Evolutionary conservation across 2,888 invertebrate genomes (phyloP).

Genomic region (Masnerella sp.): DNA sequence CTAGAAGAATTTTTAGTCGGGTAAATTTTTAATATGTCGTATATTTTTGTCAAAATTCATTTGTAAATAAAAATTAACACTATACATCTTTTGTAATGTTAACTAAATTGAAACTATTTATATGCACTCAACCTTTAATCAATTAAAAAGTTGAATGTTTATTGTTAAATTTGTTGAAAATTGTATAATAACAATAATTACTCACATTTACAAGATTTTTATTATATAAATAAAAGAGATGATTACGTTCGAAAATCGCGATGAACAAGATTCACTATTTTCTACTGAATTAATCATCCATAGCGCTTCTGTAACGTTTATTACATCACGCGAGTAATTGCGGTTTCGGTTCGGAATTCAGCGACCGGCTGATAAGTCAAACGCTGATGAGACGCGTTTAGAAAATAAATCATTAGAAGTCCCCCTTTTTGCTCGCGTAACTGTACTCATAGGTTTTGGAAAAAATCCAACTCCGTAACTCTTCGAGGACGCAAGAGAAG

Average conservation of each 20-base stretch:
- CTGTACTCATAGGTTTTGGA: conserved; percentile 21
- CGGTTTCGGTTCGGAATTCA: conserved; percentile 35
- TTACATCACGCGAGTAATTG: conserved; percentile 43
- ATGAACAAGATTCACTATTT: conserved; percentile 52
- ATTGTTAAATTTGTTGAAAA: too few species aligned
- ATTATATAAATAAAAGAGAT: conserved; percentile 25
- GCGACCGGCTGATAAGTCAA: conserved; percentile 18
- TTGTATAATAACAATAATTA: too few species aligned
- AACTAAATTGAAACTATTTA: too few species aligned
- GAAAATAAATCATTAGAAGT: conserved; percentile 30
- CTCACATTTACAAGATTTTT: background rate
- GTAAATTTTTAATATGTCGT: too few species aligned
- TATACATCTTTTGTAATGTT: too few species aligned
- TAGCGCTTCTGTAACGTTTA: conserved; percentile 31
- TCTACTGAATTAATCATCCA: conserved; percentile 51
- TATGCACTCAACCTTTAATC: too few species aligned
- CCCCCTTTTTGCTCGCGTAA: conserved; percentile 22
- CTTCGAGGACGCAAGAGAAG: background rate
- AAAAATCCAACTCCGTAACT: conserved; percentile 4
- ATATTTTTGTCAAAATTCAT: too few species aligned
- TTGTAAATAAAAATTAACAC: too few species aligned
- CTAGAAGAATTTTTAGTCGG: too few species aligned
- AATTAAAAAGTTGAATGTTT: too few species aligned
- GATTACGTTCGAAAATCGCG: conserved; percentile 32
- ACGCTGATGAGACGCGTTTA: conserved; percentile 20